Evolutionary conservation across 1,140 invertebrate species (phyloP).

Genomic region (Melanaphis sacchari): DNA sequence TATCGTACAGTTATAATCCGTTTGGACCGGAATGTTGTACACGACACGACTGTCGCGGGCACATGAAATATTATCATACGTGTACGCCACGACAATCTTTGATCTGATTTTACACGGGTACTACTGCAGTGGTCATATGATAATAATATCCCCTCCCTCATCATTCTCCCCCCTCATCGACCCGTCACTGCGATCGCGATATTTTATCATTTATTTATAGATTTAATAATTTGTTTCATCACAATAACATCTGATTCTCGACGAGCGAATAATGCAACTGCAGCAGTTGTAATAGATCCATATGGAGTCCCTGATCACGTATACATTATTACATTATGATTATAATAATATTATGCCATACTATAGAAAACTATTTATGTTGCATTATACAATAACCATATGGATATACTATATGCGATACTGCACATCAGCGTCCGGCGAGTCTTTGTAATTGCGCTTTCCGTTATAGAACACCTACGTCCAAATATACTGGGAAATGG

Average conservation of each 20-base stretch:
- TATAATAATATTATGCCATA: not conserved
- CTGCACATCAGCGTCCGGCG: not conserved
- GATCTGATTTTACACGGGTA: not conserved
- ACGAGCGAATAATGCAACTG: not conserved
- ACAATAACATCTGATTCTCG: not conserved
- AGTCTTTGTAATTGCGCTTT: not conserved
- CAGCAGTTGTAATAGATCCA: not conserved
- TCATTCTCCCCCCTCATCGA: too few relatives aligned
- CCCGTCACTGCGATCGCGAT: not conserved
- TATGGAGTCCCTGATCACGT: not conserved
- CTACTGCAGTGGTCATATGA: not conserved
- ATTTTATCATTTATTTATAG: conserved; percentile 7
- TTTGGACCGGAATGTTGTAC: not conserved
- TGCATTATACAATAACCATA: not conserved
- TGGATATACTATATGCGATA: not conserved
- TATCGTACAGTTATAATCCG: not conserved
- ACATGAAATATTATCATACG: not conserved
- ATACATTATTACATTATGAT: not conserved
- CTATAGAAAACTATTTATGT: not conserved
- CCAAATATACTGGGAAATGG: too few relatives aligned
- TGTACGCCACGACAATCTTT: not conserved
- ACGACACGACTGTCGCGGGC: not conserved
- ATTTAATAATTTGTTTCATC: not conserved
- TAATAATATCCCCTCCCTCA: not conserved
- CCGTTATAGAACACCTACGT: not conserved